Base-by-base conservation (phyloP, 2,888 invertebrate genomes). In the Lordiphosa andalusiaca region DNA sequence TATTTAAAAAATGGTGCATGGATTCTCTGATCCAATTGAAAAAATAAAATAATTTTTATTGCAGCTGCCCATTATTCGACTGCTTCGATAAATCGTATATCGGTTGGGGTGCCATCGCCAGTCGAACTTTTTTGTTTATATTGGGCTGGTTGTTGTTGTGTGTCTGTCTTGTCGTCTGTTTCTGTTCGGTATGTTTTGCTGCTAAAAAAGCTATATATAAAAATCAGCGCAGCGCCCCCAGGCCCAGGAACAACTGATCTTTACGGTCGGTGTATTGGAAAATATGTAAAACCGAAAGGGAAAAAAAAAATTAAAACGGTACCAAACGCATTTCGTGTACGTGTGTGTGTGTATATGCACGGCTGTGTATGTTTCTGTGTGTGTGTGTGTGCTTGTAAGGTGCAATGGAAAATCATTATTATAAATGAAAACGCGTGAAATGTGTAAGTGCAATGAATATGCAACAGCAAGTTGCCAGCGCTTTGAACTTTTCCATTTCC, bases 181-280 rank as follows among this genome's bases (percentile, higher is more conserved):
- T 75, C 53, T 58, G 46, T 60, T 54, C 57, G 30, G 61, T 53
- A 36, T 47, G 59, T 63, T 48, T 56, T 74, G 80, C 77, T 81
- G 74, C 82, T 76, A 81, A 76, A 76, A 81, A 82, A 30, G 76
- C 76, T 77, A 77, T 80, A 80, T 77, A 83, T 77, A 77, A 77
- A 77, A 83, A 72, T 83, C 76, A 77, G 83, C 77, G 80, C 77
- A 78, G 63, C 64, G 67, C 74, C 58, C 56, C 56, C 57, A 49
- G 41, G 13, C 35, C 33, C 12, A 33, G 53, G 41, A 13, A 10
- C 10, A 2, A 10, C 30, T 16, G 6, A 4, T 9, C 38, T 25
- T 13, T 59, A 66, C 56, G 61, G 62, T 67, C 60, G 53, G 33
- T 52, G 68, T 65, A 81, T 74, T 71, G 56, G 51, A 60, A 78